Evolutionary conservation across 2,888 invertebrate species (phyloP), one percentile per base, ranked within the genome.

Genomic region (Campopleginae sp.): DNA sequence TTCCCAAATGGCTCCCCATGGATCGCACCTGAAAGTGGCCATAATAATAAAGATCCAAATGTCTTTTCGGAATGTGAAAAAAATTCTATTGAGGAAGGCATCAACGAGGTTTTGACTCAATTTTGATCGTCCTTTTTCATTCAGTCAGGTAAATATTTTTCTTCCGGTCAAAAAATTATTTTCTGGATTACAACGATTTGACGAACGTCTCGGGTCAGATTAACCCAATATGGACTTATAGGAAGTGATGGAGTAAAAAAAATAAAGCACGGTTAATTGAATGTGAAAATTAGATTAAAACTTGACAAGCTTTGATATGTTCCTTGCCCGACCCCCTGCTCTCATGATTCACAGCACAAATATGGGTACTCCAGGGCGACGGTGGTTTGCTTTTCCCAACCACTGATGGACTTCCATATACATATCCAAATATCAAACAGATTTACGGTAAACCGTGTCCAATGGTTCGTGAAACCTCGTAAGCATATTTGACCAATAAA

Each of bases 401-500:
- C 91, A 85, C 82, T 79, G 65, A 66, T 72, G 70, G 42, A 54
- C 61, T 42, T 71, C 58, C 27, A 31, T 46, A 46, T 66, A 23
- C 19, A 70, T n/a, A 89, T 88, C 90, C 88, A 83, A 88, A 89
- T 86, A 89, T 87, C 89, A 92, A 92, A 92, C 89, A 90, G 90
- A 91, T 90, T 89, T 90, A 88, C 86, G 90, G 90, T 89, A 89
- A 90, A 90, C 90, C 90, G 86, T 90, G 89, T 89, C 86, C 85
- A 87, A 89, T 88, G 88, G 89, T 87, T 87, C 88, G 81, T 89
- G 88, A 88, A 90, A 90, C 90, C 90, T 89, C 88, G 89, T 90
- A 88, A 89, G 91, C 90, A 90, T 92, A 92, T 93, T 93, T 93
- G 92, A 92, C 92, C 92, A 93, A 93, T 93, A 93, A 94, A 94